Conservation (phyloP, 2,113 vertebrate genomes). For the Anarrhichthys ocellatus region DNA sequence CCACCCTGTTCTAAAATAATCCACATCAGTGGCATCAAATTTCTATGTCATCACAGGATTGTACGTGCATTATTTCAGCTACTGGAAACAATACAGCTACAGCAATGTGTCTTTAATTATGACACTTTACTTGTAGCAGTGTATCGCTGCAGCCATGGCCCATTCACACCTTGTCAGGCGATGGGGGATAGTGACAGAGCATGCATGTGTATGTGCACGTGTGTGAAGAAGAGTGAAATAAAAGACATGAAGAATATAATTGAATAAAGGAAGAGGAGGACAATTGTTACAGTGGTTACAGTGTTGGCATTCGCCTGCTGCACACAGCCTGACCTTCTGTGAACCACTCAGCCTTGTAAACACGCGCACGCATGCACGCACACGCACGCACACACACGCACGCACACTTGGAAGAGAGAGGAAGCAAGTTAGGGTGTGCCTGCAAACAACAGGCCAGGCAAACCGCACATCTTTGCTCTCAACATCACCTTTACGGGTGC, state of each 20-base stretch:
- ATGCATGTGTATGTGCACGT: not conserved
- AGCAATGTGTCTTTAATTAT: not conserved
- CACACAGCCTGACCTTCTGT: conserved; percentile 27
- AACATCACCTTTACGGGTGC: conserved; percentile 41
- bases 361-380: conserved; percentile 4
- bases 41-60: conserved; percentile 16
- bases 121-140: not conserved
- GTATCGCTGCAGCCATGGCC: not conserved
- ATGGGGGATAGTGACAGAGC: not conserved
- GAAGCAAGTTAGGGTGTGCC: conserved; percentile 69
- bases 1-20: conserved; percentile 68
- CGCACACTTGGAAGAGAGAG: conserved; percentile 45
- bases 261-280: not conserved
- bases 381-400: conserved; percentile 12
- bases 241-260: not conserved
- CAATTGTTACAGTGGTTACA: not conserved
- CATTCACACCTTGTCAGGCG: not conserved
- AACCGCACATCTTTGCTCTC: conserved; percentile 60
- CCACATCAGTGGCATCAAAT: conserved; percentile 30
- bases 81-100: conserved; percentile 8
- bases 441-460: conserved; percentile 59
- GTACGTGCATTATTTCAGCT: not conserved
- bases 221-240: not conserved
- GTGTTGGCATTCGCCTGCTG: not conserved
- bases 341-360: conserved; percentile 25